Conservation (phyloP, 2,888 invertebrate genomes). For the Epistrophella euchroma region DNA sequence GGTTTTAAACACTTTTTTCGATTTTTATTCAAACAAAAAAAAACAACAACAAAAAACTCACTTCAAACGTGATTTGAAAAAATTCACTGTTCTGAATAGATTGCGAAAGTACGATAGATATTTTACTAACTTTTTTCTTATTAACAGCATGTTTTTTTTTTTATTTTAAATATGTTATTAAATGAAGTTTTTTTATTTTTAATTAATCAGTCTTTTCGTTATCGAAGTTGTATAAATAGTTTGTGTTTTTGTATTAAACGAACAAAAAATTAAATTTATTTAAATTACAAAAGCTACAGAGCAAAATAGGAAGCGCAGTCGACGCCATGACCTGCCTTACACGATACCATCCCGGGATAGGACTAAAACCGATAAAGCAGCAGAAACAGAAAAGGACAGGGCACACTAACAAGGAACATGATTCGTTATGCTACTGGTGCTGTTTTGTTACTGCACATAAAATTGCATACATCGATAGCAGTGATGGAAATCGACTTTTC, state of each 20-base stretch:
- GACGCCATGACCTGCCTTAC: conserved; percentile 84
- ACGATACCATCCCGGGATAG: conserved; percentile 84
- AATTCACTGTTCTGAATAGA: conserved; percentile 82
- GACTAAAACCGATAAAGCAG: conserved; percentile 80
- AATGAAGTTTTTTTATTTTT: conserved; percentile 20
- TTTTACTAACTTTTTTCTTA: conserved; percentile 78
- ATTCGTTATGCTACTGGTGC: conserved; percentile 64
- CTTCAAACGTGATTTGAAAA: conserved; percentile 83
- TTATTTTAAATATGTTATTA: conserved; percentile 52
- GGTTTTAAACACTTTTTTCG: conserved; percentile 21
- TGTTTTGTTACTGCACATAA: conserved; percentile 62
- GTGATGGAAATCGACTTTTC: too few relatives aligned
- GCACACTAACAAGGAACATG: conserved; percentile 58
- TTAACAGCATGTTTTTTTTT: conserved; percentile 80
- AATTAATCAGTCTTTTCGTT: conserved; percentile 67
- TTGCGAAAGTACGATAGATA: conserved; percentile 82
- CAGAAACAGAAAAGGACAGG: conserved; percentile 74
- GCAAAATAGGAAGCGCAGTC: conserved; percentile 74
- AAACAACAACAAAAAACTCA: conserved; percentile 49
- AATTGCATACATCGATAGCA: conserved; percentile 45
- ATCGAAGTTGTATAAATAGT: conserved; percentile 48
- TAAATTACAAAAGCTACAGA: conserved; percentile 68
- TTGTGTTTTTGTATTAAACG: conserved; percentile 3
- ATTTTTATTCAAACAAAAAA: background rate
- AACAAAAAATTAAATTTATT: conserved; percentile 24